Percentiles rank a stretch among this genome's conserved stretches.
These are phyloP conservation scores for Priocnemis perturbator DNA, from an alignment of 2,888 invertebrate species.

Conservation along the genomic window DNA sequence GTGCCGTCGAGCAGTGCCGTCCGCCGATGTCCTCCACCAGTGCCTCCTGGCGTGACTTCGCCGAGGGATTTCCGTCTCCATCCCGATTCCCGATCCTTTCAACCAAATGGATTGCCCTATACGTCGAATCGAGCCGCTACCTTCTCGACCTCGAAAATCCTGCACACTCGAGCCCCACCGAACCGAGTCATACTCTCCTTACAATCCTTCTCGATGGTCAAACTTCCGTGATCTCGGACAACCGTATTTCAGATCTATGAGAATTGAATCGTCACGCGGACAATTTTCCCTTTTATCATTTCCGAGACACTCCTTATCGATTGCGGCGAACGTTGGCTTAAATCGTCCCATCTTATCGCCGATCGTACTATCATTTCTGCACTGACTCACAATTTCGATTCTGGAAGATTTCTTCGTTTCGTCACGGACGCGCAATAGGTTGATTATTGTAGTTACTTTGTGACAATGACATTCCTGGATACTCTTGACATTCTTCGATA, in stretches of 20 bases:
- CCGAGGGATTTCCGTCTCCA: conserved; percentile 43
- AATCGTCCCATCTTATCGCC: neutral
- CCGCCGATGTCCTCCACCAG: conserved; percentile 13
- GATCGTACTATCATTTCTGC: conserved; percentile 11
- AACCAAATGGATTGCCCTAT: conserved; percentile 51
- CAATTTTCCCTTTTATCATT: neutral
- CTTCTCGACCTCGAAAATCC: conserved; percentile 37
- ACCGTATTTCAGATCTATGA: neutral
- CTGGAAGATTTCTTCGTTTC: neutral
- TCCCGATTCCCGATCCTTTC: conserved; percentile 51
- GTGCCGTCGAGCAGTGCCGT: conserved; percentile 5
- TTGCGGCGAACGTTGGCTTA: neutral
- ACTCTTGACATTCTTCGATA: too few species aligned
- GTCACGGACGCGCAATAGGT: neutral
- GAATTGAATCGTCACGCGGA: neutral
- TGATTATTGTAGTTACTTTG: neutral
- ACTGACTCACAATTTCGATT: conserved; percentile 19
- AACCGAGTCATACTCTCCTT: conserved; percentile 32
- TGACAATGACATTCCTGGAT: too few species aligned
- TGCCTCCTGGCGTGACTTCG: conserved; percentile 28
- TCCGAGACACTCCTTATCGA: neutral
- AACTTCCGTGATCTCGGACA: neutral
- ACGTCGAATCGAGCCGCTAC: conserved; percentile 39
- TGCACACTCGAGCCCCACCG: conserved; percentile 25
- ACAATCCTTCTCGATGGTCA: conserved; percentile 5